Evolutionary conservation across 2,797 vertebrate species (phyloP), one percentile per base, ranked within the genome.

Genomic region (Sebastes vulpes): DNA sequence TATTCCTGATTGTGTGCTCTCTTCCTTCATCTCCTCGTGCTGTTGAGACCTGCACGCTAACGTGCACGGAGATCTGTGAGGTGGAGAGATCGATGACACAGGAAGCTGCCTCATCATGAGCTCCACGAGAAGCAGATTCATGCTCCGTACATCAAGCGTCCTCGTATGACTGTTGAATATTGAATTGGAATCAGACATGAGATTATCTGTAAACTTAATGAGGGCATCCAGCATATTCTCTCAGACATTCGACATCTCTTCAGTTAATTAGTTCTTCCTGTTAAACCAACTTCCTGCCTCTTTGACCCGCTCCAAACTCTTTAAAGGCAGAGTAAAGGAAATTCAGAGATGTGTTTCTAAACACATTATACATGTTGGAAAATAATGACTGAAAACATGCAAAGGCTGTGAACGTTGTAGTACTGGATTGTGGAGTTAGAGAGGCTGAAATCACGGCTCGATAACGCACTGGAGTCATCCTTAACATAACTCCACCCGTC

Each of bases 1-100:
- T 48, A 14, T 29, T 54, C 50, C 3, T 60, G 64, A 82, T 75
- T 66, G 75, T 78, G 4, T 71, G 79, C 61, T 12, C 26, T 32
- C 66, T 14, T n/a, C 68, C 86, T 86, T 76, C 71, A 78, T 88
- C 65, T 81, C 14, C 65, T 32, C 7, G 4, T 14, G 72, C 61
- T 53, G 64, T 10, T 25, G 53, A 67, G 54, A 74, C 58, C 73
- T 65, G 75, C 76, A 71, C 25, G 72, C 28, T 57, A 65, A 65
- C 72, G 66, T 29, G 61, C 9, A n/a, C 29, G 21, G 59, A 28
- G 85, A 42, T 57, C 65, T 52, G 64, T 18, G 75, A 11, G 75
- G 23, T 1, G 11, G 35, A 65, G 0, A 46, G 77, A 86, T 90
- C 81, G 71, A 65, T 70, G 74, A 79, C 77, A 52, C 64, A 4